Conservation (phyloP, 2,113 vertebrate species). For the Monopterus albus region DNA sequence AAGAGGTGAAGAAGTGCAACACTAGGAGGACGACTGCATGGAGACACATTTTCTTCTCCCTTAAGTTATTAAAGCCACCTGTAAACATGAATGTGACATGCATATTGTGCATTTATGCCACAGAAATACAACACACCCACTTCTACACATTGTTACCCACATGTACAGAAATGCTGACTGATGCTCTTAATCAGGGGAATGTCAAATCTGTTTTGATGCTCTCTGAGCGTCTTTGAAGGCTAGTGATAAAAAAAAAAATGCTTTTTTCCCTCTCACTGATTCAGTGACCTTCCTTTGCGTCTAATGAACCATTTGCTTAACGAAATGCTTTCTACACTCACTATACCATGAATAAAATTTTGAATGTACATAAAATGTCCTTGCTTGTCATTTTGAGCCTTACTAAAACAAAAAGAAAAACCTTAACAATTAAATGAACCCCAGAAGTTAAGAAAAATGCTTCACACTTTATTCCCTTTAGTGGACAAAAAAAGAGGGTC, state of each 20-base stretch:
- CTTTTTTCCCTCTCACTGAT: conserved; percentile 57
- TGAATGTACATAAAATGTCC: conserved; percentile 77
- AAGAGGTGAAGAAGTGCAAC: conserved; percentile 1
- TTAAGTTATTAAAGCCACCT: conserved; percentile 34
- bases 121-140: conserved; percentile 69
- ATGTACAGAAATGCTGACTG: conserved; percentile 61
- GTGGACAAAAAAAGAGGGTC: conserved; percentile 81
- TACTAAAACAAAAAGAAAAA: too few species aligned
- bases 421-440: conserved; percentile 41
- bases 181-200: conserved; percentile 77
- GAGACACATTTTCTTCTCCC: conserved; percentile 18
- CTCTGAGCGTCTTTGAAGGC: conserved; percentile 57
- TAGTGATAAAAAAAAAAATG: conserved; percentile 55
- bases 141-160: conserved; percentile 50
- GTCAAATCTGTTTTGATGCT: conserved; percentile 71
- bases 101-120: conserved; percentile 61
- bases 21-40: not conserved
- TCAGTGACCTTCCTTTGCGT: conserved; percentile 69
- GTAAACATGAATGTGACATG: conserved; percentile 72
- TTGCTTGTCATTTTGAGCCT: conserved; percentile 17
- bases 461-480: conserved; percentile 82
- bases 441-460: conserved; percentile 66
- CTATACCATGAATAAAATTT: conserved; percentile 97
- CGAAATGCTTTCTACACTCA: conserved; percentile 95
- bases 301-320: conserved; percentile 91